Evolutionary conservation across 1,140 invertebrate genomes (phyloP).

Genomic region (Diabrotica undecimpunctata): DNA sequence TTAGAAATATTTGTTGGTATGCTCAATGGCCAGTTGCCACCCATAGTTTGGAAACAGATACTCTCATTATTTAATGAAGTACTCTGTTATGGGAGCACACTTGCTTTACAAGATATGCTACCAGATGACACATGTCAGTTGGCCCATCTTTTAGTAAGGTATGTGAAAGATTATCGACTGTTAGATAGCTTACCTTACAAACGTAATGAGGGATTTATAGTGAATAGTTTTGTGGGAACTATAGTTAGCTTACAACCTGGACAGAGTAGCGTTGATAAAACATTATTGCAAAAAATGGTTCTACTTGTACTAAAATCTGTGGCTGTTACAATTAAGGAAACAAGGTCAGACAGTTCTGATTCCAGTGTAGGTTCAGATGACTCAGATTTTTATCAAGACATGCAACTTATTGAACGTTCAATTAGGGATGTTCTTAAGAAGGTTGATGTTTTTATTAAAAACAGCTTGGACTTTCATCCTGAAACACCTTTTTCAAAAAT

Average conservation of each 20-base stretch:
- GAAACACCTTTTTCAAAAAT: constrained; percentile 83
- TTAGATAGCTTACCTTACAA: constrained; percentile 64
- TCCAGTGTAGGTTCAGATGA: constrained; percentile 76
- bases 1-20: constrained; percentile 75
- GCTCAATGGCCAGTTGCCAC: constrained; percentile 66
- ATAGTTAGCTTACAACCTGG: constrained; percentile 34
- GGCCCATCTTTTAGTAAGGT: constrained; percentile 78
- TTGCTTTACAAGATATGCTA: constrained; percentile 79
- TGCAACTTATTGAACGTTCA: constrained; percentile 80
- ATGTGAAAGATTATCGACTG: constrained; percentile 78
- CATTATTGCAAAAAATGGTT: constrained; percentile 79
- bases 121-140: constrained; percentile 83
- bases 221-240: constrained; percentile 45
- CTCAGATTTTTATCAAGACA: constrained; percentile 82
- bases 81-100: constrained; percentile 82
- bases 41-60: constrained; percentile 79
- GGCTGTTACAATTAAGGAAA: constrained; percentile 85
- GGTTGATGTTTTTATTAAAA: constrained; percentile 77
- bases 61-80: constrained; percentile 83
- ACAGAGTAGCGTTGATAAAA: constrained; percentile 58
- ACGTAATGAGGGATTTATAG: constrained; percentile 38
- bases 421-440: constrained; percentile 78
- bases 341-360: constrained; percentile 78
- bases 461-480: constrained; percentile 78
- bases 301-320: constrained; percentile 82